These are phyloP conservation scores for Picathartes gymnocephalus DNA, from an alignment of 2,113 vertebrate species.

Conservation along the genomic window DNA sequence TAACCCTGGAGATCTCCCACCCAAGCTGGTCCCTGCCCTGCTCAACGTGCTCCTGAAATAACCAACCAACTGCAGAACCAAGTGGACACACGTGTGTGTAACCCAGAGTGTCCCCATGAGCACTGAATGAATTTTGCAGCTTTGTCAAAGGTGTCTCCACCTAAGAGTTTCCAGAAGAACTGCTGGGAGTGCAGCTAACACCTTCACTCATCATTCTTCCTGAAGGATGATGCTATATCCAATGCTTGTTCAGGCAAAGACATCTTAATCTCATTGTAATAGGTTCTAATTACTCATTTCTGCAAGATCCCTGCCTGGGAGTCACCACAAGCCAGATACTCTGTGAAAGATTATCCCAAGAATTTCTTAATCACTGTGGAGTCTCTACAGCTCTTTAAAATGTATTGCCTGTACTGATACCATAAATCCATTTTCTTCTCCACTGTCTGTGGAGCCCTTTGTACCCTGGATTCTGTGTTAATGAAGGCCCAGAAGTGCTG, in stretches of 20 bases:
- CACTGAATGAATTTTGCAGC: neutral
- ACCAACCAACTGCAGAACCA: neutral
- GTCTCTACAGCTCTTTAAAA: neutral
- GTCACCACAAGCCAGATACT: neutral
- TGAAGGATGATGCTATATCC: neutral
- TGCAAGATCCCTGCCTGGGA: neutral
- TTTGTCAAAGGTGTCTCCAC: neutral
- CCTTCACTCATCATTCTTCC: neutral
- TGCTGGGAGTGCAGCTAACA: neutral
- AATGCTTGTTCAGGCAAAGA: neutral
- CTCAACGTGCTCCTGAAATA: neutral
- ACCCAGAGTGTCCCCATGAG: fast-evolving
- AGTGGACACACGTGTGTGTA: fast-evolving
- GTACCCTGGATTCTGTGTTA: neutral
- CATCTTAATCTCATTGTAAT: neutral
- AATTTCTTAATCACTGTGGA: neutral
- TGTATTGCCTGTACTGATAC: neutral
- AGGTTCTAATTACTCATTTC: neutral
- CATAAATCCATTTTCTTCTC: neutral
- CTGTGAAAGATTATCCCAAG: neutral
- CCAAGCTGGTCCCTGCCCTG: neutral
- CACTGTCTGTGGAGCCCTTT: neutral
- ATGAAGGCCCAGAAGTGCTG: neutral
- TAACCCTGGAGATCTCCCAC: neutral
- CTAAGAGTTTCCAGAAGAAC: neutral